Evolutionary conservation across 2,113 vertebrate genomes (phyloP), one percentile per base, ranked within the genome.

Genomic region (Setophaga petechia): DNA sequence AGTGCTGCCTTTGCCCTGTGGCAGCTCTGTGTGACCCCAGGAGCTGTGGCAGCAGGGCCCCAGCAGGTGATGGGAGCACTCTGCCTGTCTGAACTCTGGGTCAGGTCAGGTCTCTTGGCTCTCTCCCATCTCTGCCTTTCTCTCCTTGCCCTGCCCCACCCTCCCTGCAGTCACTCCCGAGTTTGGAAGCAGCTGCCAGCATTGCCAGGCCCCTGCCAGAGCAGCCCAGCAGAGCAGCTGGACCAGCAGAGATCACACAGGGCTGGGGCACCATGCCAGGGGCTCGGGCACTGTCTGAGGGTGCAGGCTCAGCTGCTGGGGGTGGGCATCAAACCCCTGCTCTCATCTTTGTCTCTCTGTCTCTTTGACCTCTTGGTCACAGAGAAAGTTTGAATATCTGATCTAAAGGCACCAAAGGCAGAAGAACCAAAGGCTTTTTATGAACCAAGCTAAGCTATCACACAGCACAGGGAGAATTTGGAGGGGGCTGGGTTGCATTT

Each of bases 21-120:
- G 8, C 35, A 49, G 37, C 7, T 30, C 20, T 51, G 35, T 68
- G 41, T n/a, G 30, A 37, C 23, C 12, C 46, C 4, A n/a, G 63
- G 33, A 41, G 3, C 51, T 39, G 59, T 0, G 1, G 39, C 77
- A 49, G 7, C 1, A 1, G 31, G 61, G 16, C 49, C 73, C 9
- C 62, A 39, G 78, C 31, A 62, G 20, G 52, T 69, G 71, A 46
- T 39, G 55, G 46, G 35, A 27, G 51, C 28, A 2, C 44, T 59
- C 27, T 47, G 23, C 11, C 21, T 52, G 35, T 27, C 51, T 74
- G 68, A 94, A n/a, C 63, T 28, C 30, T 7, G 18, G n/a, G 46
- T 41, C 5, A 2, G 67, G 47, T 62, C 67, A 67, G 81, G n/a
- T 57, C 51, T 59, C 25, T 52, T 68, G 30, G 24, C 35, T 73